Conservation (phyloP, 2,113 vertebrate genomes). For the Chunga burmeisteri region DNA sequence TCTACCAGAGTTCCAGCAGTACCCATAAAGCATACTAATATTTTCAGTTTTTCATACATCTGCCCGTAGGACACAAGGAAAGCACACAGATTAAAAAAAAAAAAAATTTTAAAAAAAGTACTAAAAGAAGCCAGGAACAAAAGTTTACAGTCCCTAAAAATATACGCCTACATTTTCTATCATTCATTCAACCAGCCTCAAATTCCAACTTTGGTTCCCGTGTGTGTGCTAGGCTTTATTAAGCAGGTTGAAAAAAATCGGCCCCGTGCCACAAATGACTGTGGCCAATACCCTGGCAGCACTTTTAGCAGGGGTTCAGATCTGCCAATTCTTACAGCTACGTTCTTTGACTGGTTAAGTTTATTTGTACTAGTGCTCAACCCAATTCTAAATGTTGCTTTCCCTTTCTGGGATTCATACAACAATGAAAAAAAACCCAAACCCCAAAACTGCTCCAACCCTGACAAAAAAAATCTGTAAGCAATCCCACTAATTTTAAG, state of each 20-base stretch:
- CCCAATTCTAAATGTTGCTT: not conserved
- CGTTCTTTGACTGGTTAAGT: not conserved
- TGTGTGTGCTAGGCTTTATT: conserved; percentile 7
- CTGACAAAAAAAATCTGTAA: fast-evolving
- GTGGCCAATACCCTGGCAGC: not conserved
- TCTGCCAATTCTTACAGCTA: conserved; percentile 24
- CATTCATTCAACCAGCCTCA: conserved; percentile 7
- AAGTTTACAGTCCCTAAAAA: not conserved
- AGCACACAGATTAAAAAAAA: not conserved
- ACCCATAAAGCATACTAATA: not conserved
- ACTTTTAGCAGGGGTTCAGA: not conserved
- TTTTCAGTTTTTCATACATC: not conserved
- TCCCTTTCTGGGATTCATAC: not conserved
- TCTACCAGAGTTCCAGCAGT: not conserved
- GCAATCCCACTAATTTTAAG: not conserved
- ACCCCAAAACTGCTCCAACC: not conserved
- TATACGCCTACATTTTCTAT: not conserved
- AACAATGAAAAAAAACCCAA: not conserved
- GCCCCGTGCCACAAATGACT: not conserved
- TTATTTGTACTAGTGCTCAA: not conserved
- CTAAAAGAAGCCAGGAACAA: not conserved
- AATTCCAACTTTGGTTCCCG: not conserved
- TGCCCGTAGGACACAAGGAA: fast-evolving
- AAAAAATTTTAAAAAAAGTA: not conserved
- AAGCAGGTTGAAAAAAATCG: not conserved